Evolutionary conservation across 2,113 vertebrate genomes (phyloP), one percentile per base, ranked within the genome.

Genomic region (Urocitellus parryii): DNA sequence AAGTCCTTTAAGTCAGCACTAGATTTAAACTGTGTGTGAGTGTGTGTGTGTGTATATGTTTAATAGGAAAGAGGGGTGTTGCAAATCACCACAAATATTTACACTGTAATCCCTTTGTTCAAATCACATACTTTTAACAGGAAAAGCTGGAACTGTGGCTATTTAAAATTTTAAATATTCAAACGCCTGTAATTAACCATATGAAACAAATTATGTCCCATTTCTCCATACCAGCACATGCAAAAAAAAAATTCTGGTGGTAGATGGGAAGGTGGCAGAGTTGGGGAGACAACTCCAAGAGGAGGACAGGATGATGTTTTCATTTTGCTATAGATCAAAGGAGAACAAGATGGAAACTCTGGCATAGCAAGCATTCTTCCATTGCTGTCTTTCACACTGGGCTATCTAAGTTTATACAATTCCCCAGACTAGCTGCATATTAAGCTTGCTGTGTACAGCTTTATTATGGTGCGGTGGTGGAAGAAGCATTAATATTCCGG

Each of bases 401-500:
- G 97, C 98, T 98, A 97, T 97, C 97, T 92, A 98, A 98, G 98
- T 98, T 98, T 97, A 98, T 94, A 98, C 98, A 99, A 98, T 99
- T 98, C 98, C 98, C 99, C 97, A 98, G 98, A 97, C 98, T 45
- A 27, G 98, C 97, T 98, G 98, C 98, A 98, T 97, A 98, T 98
- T 98, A 98, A 98, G 98, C 98, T 97, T 96, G 98, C 98, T 98
- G 98, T 97, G 97, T 98, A 98, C 98, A 98, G 98, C 99, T 99
- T 99, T 98, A 99, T 99, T 99, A 99, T 48, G 97, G 98, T 88
- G 24, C 77, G 78, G 96, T 97, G 97, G 97, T 84, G 92, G 98
- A 98, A 97, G 98, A 90, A 97, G 98, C 98, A 99, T 99, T 99
- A 99, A 98, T 99, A 99, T 99, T 99, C 98, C 96, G 42, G 98